Conservation (phyloP, 2,888 invertebrate genomes). For the Cataglyphis rosenhaueri region DNA sequence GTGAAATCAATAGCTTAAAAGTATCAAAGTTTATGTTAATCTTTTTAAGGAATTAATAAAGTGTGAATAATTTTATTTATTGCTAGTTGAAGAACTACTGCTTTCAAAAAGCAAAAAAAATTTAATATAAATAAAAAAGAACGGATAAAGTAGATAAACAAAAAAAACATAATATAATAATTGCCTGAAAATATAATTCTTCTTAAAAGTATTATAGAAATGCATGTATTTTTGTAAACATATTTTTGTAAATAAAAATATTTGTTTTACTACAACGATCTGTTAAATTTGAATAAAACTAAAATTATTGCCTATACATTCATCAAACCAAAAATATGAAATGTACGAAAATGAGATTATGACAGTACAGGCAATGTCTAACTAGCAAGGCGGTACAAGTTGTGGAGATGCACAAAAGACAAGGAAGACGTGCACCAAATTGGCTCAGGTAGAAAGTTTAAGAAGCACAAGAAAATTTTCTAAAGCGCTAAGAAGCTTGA, state of each 20-base stretch:
- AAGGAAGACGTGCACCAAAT: constrained; percentile 60
- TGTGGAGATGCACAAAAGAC: constrained; percentile 52
- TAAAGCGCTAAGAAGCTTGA: constrained; percentile 66
- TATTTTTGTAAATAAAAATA: neutral
- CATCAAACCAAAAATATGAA: constrained; percentile 23
- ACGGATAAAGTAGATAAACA: neutral
- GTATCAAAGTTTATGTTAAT: neutral
- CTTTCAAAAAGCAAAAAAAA: neutral
- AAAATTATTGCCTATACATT: neutral
- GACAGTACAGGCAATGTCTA: constrained; percentile 29
- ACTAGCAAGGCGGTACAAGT: constrained; percentile 50
- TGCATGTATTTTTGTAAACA: neutral
- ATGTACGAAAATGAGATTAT: constrained; percentile 36
- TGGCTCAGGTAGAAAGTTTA: constrained; percentile 66
- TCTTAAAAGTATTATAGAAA: neutral
- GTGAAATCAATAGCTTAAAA: neutral
- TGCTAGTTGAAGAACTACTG: neutral
- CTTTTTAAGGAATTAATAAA: neutral
- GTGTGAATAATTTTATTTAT: neutral
- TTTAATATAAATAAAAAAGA: neutral
- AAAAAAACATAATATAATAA: neutral
- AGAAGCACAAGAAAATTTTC: constrained; percentile 70
- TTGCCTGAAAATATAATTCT: neutral
- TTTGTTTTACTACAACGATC: neutral
- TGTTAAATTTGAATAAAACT: neutral